Base-by-base conservation (phyloP, 2,888 invertebrate species). In the Eumerus sabulonum region DNA sequence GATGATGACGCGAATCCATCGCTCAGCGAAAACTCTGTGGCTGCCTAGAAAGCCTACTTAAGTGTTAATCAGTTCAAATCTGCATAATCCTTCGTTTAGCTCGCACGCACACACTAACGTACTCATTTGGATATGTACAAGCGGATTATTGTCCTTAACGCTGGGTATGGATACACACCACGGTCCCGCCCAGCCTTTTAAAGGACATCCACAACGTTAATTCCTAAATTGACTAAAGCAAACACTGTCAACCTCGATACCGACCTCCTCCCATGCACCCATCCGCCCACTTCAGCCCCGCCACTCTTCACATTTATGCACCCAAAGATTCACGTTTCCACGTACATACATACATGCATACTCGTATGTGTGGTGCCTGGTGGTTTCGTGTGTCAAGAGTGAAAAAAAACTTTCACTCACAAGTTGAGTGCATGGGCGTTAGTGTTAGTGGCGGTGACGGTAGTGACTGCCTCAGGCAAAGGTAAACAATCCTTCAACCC, bases 51-150 rank as follows among this genome's bases (percentile, higher is more conserved):
- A 67, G 73, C 72, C 67, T 72, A 73, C 68, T 70, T 74, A 60
- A 74, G 63, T 59, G 63, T 74, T 79, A 79, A 74, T 74, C 73
- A 74, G 63, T 74, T 79, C 60, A 74, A 79, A 79, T 79, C 74
- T 79, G 59, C 79, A 74, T 79, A 79, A 79, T 64, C 74, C 70
- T 74, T 64, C 60, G 60, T 63, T 79, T 74, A 74, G 18, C 68
- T 63, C 68, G 68, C 42, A 73, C 59, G 54, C 48, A 59, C 18
- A 50, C 59, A 40, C 63, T 50, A 44, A 38, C 36, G 56, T 45
- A 38, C 42, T 11, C 36, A 19, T n/a, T 1, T 17, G 19, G 27
- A 9, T 4, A 27, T 27, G 7, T 27, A 4, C 27, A 27, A 48
- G 63, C 18, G 54, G 68, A 38, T 68, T 56, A 50, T 45, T 44